Evolutionary conservation across 2,888 invertebrate species (phyloP), one percentile per base, ranked within the genome.

Genomic region (Latheticus oryzae): DNA sequence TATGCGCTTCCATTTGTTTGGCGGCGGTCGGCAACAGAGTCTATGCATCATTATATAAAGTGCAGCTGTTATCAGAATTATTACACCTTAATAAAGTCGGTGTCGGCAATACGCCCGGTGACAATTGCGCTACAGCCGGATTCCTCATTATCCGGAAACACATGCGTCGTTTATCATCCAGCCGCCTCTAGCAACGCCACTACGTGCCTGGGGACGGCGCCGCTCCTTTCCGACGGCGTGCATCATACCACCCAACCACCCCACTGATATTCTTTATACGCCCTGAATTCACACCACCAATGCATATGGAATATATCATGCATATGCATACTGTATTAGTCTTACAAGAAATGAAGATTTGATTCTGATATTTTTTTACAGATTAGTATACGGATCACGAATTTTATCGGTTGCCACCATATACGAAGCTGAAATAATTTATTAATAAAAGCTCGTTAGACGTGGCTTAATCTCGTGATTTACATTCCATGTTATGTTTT

Each of bases 11-110:
- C 2, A 8, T 26, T 2, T 33, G 11, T 38, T 21, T n/a, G 45
- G 45, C 15, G 45, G 30, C 28, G 28, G 28, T 45, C 45, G 45
- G 24, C 28, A 23, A 13, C 43, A 1, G 26, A 26, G 16, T 68
- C 63, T 71, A 72, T 72, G 69, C 69, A 72, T 72, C 72, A 72
- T 72, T 71, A 67, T 66, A 70, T 67, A 70, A 68, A 70, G 69
- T 71, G 73, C 74, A 74, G 73, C 74, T 74, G 74, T 74, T 74
- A 73, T 73, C 71, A 72, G 69, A 74, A 67, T 73, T 73, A 73
- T 74, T 74, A 72, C 70, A 73, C 72, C 72, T 74, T 74, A 74
- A 73, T 73, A 74, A 73, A 73, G 70, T 72, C 69, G 65, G 45
- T 45, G 70, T 72, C 69, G 54, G 50, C 50, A 51, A 55, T 57